Base-by-base conservation (phyloP, 1,140 invertebrate species). In the Drosophila athabasca region DNA sequence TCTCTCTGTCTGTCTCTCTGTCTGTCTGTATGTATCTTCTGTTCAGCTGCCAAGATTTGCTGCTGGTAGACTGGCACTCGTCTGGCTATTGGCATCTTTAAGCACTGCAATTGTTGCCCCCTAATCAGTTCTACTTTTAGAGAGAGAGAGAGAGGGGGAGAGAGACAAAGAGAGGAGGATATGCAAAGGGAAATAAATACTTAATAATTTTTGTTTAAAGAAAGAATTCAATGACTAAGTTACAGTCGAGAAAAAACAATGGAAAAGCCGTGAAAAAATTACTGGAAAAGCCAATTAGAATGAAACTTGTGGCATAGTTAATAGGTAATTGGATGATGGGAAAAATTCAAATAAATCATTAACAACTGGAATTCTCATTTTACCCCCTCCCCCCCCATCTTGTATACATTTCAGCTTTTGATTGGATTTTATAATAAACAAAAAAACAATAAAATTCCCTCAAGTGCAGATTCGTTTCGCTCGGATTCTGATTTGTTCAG, bases 1-100 rank as follows among this genome's bases (percentile, higher is more conserved):
- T 19, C 17, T 19, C 0, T 19, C 17, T 19, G 1, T 19, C 1
- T 19, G 17, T 19, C 17, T 19, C 46, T 19, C 19, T 48, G 4
- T 22, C 46, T 13, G 46, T 19, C 2, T 31, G 6, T 31, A 7
- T 31, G 29, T 31, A 31, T 6, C 8, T 31, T 2, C 7, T 2
- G 2, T 31, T 9, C 8, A 2, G 31, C 31, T 35, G 0, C 8
- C 31, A 35, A 35, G 8, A 9, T 4, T 24, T 24, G 22, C 35
- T 39, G 11, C 31, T 35, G 35, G 22, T 24, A 24, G 22, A 19
- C 31, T 35, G 17, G 17, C 29, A 52, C 66, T 71, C 8, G 54
- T 61, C 68, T 52, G 68, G 68, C 71, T 71, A 61, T 74, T 74
- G 70, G 61, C 60, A 58, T 66, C 52, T 74, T 65, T 51, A 74